These are phyloP conservation scores for Drosophila nasuta DNA, from an alignment of 1,140 invertebrate genomes.

Conservation along the genomic window DNA sequence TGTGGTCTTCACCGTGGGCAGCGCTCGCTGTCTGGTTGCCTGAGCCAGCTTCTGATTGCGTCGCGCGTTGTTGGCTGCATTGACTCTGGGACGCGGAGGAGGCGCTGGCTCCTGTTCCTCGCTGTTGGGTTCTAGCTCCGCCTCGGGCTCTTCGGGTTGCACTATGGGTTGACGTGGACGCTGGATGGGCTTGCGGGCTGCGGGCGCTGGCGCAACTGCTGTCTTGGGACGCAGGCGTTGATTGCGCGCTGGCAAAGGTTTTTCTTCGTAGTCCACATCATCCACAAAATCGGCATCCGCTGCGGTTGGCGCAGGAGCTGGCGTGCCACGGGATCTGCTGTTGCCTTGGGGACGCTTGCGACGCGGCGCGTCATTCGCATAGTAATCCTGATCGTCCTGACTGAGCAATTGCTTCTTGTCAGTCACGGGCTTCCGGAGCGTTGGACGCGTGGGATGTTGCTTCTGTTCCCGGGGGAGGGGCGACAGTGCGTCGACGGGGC, in stretches of 20 bases:
- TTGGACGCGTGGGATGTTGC: slow-evolving; percentile 55
- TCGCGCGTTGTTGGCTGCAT: slow-evolving; percentile 4
- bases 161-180: slow-evolving; percentile 64
- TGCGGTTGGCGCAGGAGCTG: slow-evolving; percentile 13
- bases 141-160: slow-evolving; percentile 49
- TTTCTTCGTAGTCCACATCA: slow-evolving; percentile 73
- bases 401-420: slow-evolving; percentile 57
- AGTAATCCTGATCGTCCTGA: slow-evolving; percentile 60
- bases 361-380: slow-evolving; percentile 44
- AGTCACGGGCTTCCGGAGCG: slow-evolving; percentile 69
- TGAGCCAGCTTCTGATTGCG: slow-evolving; percentile 36
- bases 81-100: slow-evolving; percentile 35
- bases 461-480: slow-evolving; percentile 53
- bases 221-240: slow-evolving; percentile 44
- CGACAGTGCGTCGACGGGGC: slow-evolving; percentile 46
- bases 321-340: slow-evolving; percentile 48
- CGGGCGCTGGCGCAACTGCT: slow-evolving; percentile 23
- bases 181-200: slow-evolving; percentile 46
- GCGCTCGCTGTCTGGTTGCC: slow-evolving; percentile 26
- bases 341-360: slow-evolving; percentile 58
- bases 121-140: slow-evolving; percentile 38
- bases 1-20: slow-evolving; percentile 38
- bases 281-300: slow-evolving; percentile 76
- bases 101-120: slow-evolving; percentile 36
- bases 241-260: slow-evolving; percentile 32